Evolutionary conservation across 1,140 invertebrate species (phyloP).

Genomic region (Prorops nasuta): DNA sequence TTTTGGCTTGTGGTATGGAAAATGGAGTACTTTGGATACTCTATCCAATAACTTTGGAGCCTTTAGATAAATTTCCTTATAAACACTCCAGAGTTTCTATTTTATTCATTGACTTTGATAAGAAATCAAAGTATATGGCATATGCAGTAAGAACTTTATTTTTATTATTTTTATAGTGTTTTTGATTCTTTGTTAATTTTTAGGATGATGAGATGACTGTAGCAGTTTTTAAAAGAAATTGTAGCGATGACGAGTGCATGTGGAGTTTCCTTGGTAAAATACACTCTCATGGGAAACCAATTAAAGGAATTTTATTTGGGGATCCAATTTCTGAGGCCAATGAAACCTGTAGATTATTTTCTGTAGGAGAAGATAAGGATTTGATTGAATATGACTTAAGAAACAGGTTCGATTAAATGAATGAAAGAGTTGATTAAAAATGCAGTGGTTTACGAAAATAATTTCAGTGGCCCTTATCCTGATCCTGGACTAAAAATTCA

Average conservation of each 20-base stretch:
- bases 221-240: conserved; percentile 45
- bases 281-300: conserved; percentile 58
- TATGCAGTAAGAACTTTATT: conserved; percentile 51
- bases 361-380: conserved; percentile 62
- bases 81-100: conserved; percentile 51
- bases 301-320: conserved; percentile 58
- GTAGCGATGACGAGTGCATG: background rate
- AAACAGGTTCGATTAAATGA: conserved; percentile 48
- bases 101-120: conserved; percentile 54
- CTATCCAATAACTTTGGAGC: conserved; percentile 56
- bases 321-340: background rate
- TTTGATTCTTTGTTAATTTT: background rate
- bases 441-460: conserved; percentile 4
- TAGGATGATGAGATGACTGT: conserved; percentile 58
- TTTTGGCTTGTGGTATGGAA: conserved; percentile 51
- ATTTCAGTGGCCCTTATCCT: conserved; percentile 42
- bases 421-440: background rate
- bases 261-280: conserved; percentile 63
- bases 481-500: conserved; percentile 40
- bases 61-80: conserved; percentile 50
- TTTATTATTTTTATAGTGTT: background rate
- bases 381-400: conserved; percentile 70
- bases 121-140: conserved; percentile 57
- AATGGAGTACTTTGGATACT: conserved; percentile 60
- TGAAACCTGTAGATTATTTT: conserved; percentile 43